Base-by-base conservation (phyloP, 2,888 invertebrate genomes). In the Emmelina monodactyla region DNA sequence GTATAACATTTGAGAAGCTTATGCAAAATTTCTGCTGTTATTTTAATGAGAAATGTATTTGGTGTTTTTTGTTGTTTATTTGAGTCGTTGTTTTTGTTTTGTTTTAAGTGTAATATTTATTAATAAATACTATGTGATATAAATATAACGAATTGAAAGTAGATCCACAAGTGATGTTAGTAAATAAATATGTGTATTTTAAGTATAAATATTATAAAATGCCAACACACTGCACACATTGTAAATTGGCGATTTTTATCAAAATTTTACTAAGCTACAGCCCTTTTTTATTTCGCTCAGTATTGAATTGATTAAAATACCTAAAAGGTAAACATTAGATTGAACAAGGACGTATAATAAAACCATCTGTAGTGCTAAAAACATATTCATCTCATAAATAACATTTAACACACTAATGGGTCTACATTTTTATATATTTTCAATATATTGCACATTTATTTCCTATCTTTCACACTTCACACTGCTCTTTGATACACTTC, bases 201-300 rank as follows among this genome's bases (percentile, higher is more conserved):
- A 13, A 14, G 16, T 30, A 34, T n/a, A 28, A n/a, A 11, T 28
- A 28, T 28, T 28, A 28, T 11, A 28, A n/a, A 45, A 63, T 67
- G 76, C 76, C 78, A 78, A 76, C 78, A 78, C 78, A 72, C 73
- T 75, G 78, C 76, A 76, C 67, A 73, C 73, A 75, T 73, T 58
- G 48, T 45, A 43, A 53, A 55, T 58, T 62, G 62, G 61, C 64
- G 51, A 48, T 38, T 35, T 38, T 40, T 43, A 35, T 33, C 29
- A 35, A 25, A 14, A 32, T n/a, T n/a, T n/a, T n/a, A n/a, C n/a
- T n/a, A n/a, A n/a, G n/a, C n/a, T n/a, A n/a, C n/a, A n/a, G n/a
- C n/a, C n/a, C n/a, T n/a, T n/a, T n/a, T n/a, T n/a, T n/a, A n/a
- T n/a, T n/a, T n/a, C n/a, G n/a, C n/a, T n/a, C n/a, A n/a, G n/a